phyloP scores from a whole-genome alignment of 2,113 vertebrate species.

The Erinaceus europaeus region DNA sequence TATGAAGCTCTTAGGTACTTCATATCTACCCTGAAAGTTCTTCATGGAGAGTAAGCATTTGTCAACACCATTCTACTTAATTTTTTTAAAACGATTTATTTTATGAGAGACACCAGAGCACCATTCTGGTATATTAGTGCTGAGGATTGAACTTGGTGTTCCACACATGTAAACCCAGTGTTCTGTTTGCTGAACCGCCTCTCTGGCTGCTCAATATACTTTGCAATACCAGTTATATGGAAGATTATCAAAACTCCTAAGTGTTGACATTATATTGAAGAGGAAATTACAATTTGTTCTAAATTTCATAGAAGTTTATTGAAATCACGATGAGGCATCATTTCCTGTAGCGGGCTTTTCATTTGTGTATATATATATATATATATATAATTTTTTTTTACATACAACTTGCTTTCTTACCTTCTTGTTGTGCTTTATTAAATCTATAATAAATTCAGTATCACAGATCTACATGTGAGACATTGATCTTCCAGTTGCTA shows the following conservation, averaged over 20 bases:
- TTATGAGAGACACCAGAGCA: no score
- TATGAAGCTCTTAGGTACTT: neutral
- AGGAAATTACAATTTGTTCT: neutral
- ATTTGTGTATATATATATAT: neutral
- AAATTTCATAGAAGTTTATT: neutral
- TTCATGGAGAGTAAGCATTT: neutral
- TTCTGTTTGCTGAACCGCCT: no score
- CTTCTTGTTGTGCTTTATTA: neutral
- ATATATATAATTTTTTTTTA: neutral
- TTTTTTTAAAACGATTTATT: no score
- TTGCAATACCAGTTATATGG: neutral
- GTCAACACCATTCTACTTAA: neutral
- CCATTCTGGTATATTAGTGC: no score
- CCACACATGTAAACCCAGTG: no score
- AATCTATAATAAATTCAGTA: neutral
- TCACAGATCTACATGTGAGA: neutral
- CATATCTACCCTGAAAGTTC: neutral
- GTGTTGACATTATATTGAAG: constrained; percentile 3
- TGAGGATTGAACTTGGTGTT: no score
- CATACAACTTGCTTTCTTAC: neutral
- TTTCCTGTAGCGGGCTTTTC: neutral
- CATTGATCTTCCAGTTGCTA: neutral
- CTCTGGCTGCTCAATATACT: no score
- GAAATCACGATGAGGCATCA: neutral
- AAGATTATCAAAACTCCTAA: neutral